Evolutionary conservation across 2,113 vertebrate species (phyloP), one percentile per base, ranked within the genome.

Genomic region (Oncorhynchus mykiss): DNA sequence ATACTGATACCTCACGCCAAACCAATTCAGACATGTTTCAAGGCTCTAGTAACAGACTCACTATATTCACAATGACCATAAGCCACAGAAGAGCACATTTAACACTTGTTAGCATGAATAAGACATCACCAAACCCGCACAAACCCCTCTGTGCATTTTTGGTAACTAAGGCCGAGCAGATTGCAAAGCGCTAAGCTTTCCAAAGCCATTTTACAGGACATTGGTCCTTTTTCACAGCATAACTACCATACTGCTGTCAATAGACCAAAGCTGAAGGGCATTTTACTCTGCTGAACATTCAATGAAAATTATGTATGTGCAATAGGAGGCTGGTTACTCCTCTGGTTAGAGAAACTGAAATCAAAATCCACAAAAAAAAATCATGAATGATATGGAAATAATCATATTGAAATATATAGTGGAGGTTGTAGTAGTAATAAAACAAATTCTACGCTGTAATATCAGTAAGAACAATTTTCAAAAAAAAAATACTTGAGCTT

Each of bases 211-310:
- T 62, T 31, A 84, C 20, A 49, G 45, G 39, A 24, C 34, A 14
- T 25, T 4, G 83, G 82, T 88, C 84, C 86, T 81, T 82, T 86
- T 83, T 87, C 88, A 91, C 91, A 91, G 90, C 88, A 76, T 78
- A 83, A 86, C 72, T 25, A 57, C 9, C 74, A 70, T 22, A 65
- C 77, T 62, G 80, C 75, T 45, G 45, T 84, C 71, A 82, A 79
- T 49, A 82, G 72, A 82, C 73, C 70, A 79, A 69, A 74, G 80
- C 78, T 76, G 25, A 59, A 76, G 39, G 66, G 79, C 71, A 82
- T 71, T 79, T 81, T 76, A 74, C 71, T 54, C 54, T 60, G 76
- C 54, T 76, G 69, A 80, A 85, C 84, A 82, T 86, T 90, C 77
- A 74, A 82, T 78, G 8, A 39, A 79, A 66, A 71, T 79, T 84